phyloP scores from a whole-genome alignment of 2,797 vertebrate species.

The Rhinella marina region DNA sequence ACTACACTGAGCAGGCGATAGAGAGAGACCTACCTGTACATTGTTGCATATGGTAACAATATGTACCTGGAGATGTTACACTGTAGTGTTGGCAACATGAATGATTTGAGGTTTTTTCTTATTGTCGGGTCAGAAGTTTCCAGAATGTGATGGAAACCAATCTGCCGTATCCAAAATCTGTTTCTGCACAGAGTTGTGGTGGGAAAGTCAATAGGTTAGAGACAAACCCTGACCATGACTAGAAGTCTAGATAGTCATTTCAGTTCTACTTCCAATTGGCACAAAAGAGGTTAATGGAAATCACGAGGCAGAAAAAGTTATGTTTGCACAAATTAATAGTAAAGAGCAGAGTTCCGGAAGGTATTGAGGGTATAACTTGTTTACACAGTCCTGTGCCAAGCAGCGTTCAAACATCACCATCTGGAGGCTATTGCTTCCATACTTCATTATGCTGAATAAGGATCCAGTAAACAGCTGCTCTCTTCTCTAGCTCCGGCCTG shows the following conservation, averaged over 20 bases:
- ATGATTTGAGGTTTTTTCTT: neutral
- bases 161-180: neutral
- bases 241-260: neutral
- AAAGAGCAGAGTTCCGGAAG: conserved; percentile 74
- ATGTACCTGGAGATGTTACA: neutral
- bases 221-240: too few species aligned
- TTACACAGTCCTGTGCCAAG: conserved; percentile 71
- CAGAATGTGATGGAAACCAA: neutral
- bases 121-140: neutral
- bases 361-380: conserved; percentile 73
- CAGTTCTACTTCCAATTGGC: neutral
- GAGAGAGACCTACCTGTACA: too few species aligned
- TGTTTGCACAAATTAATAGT: conserved; percentile 66
- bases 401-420: conserved; percentile 71
- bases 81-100: neutral
- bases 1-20: neutral
- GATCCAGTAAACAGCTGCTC: conserved; percentile 67
- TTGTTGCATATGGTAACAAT: neutral
- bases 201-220: neutral
- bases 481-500: conserved; percentile 37
- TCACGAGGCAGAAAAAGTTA: conserved; percentile 41
- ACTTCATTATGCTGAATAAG: conserved; percentile 67
- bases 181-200: neutral
- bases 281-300: conserved; percentile 37
- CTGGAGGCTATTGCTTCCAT: conserved; percentile 67